Percentiles rank a stretch among this genome's conserved stretches.
phyloP scores from a whole-genome alignment of 2,797 vertebrate species.

The Argentina silus region DNA sequence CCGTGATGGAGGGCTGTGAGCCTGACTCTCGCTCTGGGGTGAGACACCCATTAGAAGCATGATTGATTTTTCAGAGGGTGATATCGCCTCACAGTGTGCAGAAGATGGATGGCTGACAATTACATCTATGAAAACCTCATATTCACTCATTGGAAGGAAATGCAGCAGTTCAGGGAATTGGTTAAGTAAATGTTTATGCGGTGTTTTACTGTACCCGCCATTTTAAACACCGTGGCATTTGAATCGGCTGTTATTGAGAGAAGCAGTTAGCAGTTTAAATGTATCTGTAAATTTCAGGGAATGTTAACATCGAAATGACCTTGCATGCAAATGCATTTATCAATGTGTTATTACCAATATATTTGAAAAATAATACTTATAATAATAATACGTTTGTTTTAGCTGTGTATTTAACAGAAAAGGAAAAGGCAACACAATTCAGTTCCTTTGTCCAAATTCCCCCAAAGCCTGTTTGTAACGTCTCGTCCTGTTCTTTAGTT shows the following conservation, averaged over 20 bases:
- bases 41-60: conserved; percentile 69
- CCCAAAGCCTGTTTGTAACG: conserved; percentile 18
- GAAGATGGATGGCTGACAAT: conserved; percentile 81
- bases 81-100: conserved; percentile 72
- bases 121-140: conserved; percentile 68
- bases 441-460: conserved; percentile 38
- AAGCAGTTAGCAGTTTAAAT: neutral
- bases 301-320: neutral
- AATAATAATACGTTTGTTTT: neutral
- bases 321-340: neutral
- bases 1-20: conserved; percentile 51
- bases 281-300: neutral
- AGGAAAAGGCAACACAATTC: conserved; percentile 31
- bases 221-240: neutral
- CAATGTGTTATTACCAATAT: neutral
- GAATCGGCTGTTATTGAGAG: neutral
- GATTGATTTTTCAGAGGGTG: conserved; percentile 75
- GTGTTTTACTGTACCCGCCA: conserved; percentile 2
- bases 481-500: no score
- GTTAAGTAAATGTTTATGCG: conserved; percentile 28
- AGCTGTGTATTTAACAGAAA: neutral
- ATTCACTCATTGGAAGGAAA: conserved; percentile 43
- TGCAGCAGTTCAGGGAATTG: conserved; percentile 41
- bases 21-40: conserved; percentile 56
- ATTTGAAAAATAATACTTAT: neutral